Evolutionary conservation across 1,140 invertebrate species (phyloP).

Genomic region (Pseudoatta argentina): DNA sequence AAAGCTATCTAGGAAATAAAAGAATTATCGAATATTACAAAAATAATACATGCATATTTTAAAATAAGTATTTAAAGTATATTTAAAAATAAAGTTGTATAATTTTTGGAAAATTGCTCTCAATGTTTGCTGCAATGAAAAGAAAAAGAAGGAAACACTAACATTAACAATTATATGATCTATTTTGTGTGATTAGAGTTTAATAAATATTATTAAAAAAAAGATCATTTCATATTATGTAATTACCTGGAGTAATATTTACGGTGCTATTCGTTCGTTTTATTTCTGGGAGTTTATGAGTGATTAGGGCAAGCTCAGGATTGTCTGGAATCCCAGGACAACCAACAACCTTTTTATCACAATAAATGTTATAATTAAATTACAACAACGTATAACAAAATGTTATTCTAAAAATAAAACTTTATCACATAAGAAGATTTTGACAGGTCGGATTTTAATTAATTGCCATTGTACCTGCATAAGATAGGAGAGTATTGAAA

Average conservation of each 20-base stretch:
- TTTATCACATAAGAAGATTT: background rate
- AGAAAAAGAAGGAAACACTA: background rate
- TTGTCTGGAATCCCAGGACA: constrained; percentile 82
- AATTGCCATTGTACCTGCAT: constrained; percentile 69
- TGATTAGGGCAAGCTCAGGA: constrained; percentile 80
- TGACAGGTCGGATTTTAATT: background rate
- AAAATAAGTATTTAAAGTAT: background rate
- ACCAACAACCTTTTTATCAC: constrained; percentile 69
- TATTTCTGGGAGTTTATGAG: constrained; percentile 80
- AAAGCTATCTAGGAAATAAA: background rate
- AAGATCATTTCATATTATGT: background rate
- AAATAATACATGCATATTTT: background rate
- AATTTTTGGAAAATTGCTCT: background rate
- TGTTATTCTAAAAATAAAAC: background rate
- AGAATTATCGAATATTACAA: background rate
- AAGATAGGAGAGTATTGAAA: constrained; percentile 85
- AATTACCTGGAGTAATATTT: constrained; percentile 78
- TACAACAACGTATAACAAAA: background rate
- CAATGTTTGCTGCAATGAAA: background rate
- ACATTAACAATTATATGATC: background rate
- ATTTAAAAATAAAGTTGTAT: background rate
- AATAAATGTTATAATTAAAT: background rate
- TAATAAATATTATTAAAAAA: background rate
- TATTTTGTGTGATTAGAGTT: background rate
- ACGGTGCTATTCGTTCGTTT: constrained; percentile 76